Evolutionary conservation across 1,140 invertebrate genomes (phyloP).

Genomic region (Lucilia sericata): DNA sequence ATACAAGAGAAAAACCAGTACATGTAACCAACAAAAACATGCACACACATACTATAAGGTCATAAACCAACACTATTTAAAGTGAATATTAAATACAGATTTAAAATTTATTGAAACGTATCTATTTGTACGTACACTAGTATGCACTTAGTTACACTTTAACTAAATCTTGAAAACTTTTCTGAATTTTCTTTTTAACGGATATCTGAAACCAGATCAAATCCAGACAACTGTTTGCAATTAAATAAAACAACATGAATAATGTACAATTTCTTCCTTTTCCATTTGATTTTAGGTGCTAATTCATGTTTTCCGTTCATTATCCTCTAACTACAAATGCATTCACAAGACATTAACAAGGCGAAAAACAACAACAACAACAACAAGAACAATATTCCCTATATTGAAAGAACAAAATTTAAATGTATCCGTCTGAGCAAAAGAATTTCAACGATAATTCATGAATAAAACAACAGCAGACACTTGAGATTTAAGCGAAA

Average conservation of each 20-base stretch:
- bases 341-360: background rate
- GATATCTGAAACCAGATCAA: background rate
- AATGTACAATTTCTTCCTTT: background rate
- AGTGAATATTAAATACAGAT: too few relatives aligned
- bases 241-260: conserved; percentile 4
- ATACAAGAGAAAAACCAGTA: too few relatives aligned
- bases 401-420: conserved; percentile 1
- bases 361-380: background rate
- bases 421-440: conserved; percentile 29
- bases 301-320: conserved; percentile 40
- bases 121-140: too few relatives aligned
- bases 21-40: too few relatives aligned
- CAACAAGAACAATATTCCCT: background rate
- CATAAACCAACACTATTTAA: too few relatives aligned
- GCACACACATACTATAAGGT: too few relatives aligned
- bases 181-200: background rate
- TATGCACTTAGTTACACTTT: too few relatives aligned
- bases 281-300: conserved; percentile 32
- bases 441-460: conserved; percentile 20
- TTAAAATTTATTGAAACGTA: too few relatives aligned
- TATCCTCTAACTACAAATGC: background rate
- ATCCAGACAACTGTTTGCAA: background rate
- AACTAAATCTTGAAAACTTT: too few relatives aligned
- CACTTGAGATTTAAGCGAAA: conserved; percentile 38
- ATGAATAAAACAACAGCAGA: conserved; percentile 46